phyloP scores from a whole-genome alignment of 2,888 invertebrate species.

The Drosophila villosipedis region DNA sequence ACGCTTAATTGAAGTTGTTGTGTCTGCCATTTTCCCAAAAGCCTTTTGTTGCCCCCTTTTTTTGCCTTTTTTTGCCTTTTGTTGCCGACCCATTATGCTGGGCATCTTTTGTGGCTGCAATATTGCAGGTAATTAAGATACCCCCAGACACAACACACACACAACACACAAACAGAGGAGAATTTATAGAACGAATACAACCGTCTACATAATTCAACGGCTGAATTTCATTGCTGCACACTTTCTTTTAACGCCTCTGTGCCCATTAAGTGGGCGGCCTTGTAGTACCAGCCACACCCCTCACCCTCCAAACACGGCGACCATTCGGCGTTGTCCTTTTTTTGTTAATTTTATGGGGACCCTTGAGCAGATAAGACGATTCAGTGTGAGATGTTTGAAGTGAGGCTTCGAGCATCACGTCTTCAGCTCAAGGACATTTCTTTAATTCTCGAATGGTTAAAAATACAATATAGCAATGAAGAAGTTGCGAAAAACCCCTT shows the following conservation, averaged over 20 bases:
- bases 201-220: constrained; percentile 66
- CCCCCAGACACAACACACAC: constrained; percentile 25
- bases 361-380: constrained; percentile 24
- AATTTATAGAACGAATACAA: constrained; percentile 14
- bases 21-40: constrained; percentile 6
- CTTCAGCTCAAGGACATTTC: constrained; percentile 25
- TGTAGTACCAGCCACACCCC: neutral
- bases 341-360: constrained; percentile 37
- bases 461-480: constrained; percentile 1
- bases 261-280: constrained; percentile 20
- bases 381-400: constrained; percentile 36
- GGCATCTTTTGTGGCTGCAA: constrained; percentile 58
- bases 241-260: constrained; percentile 48
- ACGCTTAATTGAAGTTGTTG: constrained; percentile 66
- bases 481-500: neutral
- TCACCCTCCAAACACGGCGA: neutral
- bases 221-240: constrained; percentile 62
- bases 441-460: constrained; percentile 39
- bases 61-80: constrained; percentile 1
- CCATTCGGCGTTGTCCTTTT: constrained; percentile 25
- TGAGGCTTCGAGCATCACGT: constrained; percentile 20
- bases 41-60: constrained; percentile 40
- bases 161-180: neutral
- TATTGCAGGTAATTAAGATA: constrained; percentile 77
- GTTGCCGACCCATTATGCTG: constrained; percentile 13